Percentiles rank a stretch among this genome's conserved stretches.
These are phyloP conservation scores for Ochotona curzoniae DNA, from an alignment of 2,113 vertebrate genomes.

Conservation along the genomic window DNA sequence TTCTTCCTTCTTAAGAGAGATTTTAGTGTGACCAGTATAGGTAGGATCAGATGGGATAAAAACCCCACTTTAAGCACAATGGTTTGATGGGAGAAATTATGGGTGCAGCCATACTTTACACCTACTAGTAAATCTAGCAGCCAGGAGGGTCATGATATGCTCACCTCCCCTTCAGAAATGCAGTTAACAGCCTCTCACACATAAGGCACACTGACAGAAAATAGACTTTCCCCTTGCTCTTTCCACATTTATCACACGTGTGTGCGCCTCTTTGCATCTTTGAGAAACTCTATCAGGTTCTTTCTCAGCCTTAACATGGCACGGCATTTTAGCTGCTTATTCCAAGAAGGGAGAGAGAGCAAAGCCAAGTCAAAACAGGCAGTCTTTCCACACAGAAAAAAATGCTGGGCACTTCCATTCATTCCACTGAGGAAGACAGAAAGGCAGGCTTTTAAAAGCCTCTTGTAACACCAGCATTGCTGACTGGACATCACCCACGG, in stretches of 20 bases:
- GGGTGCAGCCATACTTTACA: neutral
- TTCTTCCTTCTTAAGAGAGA: slow-evolving; percentile 27
- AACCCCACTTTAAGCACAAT: neutral
- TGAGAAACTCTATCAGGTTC: neutral
- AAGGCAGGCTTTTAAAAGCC: neutral
- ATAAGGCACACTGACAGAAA: neutral
- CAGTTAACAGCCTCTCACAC: neutral
- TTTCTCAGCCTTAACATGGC: neutral
- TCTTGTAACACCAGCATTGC: neutral
- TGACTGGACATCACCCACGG: neutral
- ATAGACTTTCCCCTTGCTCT: neutral
- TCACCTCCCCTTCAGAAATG: neutral
- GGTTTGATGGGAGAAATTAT: neutral
- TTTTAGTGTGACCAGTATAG: neutral
- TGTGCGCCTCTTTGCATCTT: neutral
- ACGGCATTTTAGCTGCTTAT: neutral
- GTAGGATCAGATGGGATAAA: neutral
- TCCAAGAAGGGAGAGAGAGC: neutral
- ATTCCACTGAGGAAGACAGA: neutral
- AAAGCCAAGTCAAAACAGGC: neutral
- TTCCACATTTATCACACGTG: neutral
- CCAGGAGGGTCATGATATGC: neutral
- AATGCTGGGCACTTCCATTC: neutral
- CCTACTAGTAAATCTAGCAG: neutral
- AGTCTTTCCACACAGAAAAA: neutral